A percentile compares a stretch with the other conserved stretches of the same genome.
phyloP scores from a whole-genome alignment of 2,888 invertebrate genomes.

The Hololepta plana region DNA sequence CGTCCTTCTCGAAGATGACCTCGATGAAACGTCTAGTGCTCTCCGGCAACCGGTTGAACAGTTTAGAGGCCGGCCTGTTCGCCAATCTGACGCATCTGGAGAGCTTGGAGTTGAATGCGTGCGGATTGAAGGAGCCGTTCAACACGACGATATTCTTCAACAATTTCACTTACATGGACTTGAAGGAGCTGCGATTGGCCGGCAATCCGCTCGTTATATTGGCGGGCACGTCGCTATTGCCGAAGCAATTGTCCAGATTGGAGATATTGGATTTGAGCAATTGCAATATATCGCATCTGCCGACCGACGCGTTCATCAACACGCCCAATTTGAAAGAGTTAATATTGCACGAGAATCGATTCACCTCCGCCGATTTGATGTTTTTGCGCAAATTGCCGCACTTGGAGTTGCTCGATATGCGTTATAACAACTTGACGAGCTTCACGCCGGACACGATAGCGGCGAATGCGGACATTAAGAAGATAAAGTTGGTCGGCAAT shows the following conservation, averaged over 20 bases:
- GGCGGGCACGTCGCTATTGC: slow-evolving; percentile 37
- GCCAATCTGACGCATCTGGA: slow-evolving; percentile 46
- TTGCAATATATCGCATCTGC: slow-evolving; percentile 41
- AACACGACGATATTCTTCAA: slow-evolving; percentile 50
- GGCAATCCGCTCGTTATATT: slow-evolving; percentile 49
- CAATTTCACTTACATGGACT: slow-evolving; percentile 40
- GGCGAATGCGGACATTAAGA: slow-evolving; percentile 37
- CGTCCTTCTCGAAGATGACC: slow-evolving; percentile 50
- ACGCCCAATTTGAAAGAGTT: slow-evolving; percentile 43
- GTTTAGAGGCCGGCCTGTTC: slow-evolving; percentile 46
- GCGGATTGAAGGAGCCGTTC: slow-evolving; percentile 42
- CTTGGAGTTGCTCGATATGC: slow-evolving; percentile 41
- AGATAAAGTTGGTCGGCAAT: slow-evolving; percentile 46
- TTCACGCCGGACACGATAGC: slow-evolving; percentile 36
- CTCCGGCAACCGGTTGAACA: slow-evolving; percentile 48
- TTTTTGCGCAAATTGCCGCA: slow-evolving; percentile 36
- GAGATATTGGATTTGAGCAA: slow-evolving; percentile 45
- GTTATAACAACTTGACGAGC: slow-evolving; percentile 41
- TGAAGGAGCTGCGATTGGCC: slow-evolving; percentile 46
- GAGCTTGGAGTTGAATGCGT: slow-evolving; percentile 48
- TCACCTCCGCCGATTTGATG: slow-evolving; percentile 30
- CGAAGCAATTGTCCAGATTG: slow-evolving; percentile 43
- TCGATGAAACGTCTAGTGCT: slow-evolving; percentile 44
- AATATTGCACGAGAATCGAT: slow-evolving; percentile 38
- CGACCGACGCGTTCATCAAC: slow-evolving; percentile 38